Base-by-base conservation (phyloP, 2,888 invertebrate genomes). In the Drosophila anceps region DNA sequence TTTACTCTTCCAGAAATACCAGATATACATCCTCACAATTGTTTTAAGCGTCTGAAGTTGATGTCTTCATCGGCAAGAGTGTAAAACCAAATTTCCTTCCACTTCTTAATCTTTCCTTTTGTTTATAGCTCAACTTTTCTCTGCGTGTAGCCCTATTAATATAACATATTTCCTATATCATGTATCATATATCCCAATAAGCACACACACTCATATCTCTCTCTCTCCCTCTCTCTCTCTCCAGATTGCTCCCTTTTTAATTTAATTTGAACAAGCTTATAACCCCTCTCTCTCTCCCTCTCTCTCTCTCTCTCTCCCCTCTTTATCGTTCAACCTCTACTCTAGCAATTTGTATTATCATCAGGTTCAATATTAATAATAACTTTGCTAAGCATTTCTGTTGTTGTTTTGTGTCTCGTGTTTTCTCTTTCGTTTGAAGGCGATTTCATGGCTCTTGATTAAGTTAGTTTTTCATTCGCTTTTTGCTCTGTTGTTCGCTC, bases 391-490 rank as follows among this genome's bases (percentile, higher is more conserved):
- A 81, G 87, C 84, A 84, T 86, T 84, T 82, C 81, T 69, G 7
- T 73, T 76, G 76, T 79, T 69, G 58, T 59, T 64, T 69, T 62
- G 41, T 39, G 44, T 53, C 61, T 15, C 44, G 59, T 37, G 59
- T 31, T 80, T 80, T 86, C 76, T 76, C 81, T 79, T 85, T 85
- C 83, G 66, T 35, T 80, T 73, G 39, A 71, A 75, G 71, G 64
- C 84, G 80, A 88, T 87, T 87, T 82, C 88, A 84, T 83, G 83
- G 74, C 54, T 66, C 80, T 82, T 84, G 86, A 88, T 83, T 83
- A 82, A 72, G 70, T 68, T 75, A 68, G 70, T 60, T 75, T 72
- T 50, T 76, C n/a, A n/a, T 53, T 51, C 41, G 29, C 24, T 41
- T 24, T 10, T 2, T 29, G 5, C n/a, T 48, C 29, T 31, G 4